A percentile compares a stretch with the other conserved stretches of the same genome.
Conservation (phyloP, 2,113 vertebrate genomes). For the Oxygymnocypris stewartii region DNA sequence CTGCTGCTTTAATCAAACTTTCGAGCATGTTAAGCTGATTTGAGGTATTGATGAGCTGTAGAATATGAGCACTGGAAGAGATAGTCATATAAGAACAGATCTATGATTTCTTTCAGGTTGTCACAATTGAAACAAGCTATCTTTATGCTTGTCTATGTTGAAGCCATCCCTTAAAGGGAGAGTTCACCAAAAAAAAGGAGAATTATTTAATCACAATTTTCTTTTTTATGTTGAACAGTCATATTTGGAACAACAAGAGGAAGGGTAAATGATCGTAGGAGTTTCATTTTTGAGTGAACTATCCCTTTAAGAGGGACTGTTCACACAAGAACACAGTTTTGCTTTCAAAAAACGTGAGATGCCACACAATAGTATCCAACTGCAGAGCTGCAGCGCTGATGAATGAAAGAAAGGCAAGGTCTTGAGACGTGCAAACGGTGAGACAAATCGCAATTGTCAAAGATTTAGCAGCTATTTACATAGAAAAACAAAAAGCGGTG, state of each 20-base stretch:
- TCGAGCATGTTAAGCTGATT: not conserved
- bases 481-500: not conserved
- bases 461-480: not conserved
- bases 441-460: not conserved
- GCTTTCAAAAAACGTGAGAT: not conserved
- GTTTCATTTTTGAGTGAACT: not conserved
- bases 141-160: not conserved
- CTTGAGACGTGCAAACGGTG: not conserved
- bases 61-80: not conserved
- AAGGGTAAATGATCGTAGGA: not conserved
- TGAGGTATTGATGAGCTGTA: conserved; percentile 23
- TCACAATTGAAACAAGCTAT: not conserved
- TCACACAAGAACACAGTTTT: not conserved
- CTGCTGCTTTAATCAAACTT: conserved; percentile 26
- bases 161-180: not conserved
- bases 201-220: no score
- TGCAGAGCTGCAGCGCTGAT: not conserved
- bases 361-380: not conserved
- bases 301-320: not conserved
- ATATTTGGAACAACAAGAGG: not conserved
- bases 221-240: not conserved
- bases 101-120: not conserved
- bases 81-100: not conserved
- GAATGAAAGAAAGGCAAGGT: not conserved
- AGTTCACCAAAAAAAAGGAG: no score